Evolutionary conservation across 2,888 invertebrate species (phyloP).

Genomic region (Unio pictorum): DNA sequence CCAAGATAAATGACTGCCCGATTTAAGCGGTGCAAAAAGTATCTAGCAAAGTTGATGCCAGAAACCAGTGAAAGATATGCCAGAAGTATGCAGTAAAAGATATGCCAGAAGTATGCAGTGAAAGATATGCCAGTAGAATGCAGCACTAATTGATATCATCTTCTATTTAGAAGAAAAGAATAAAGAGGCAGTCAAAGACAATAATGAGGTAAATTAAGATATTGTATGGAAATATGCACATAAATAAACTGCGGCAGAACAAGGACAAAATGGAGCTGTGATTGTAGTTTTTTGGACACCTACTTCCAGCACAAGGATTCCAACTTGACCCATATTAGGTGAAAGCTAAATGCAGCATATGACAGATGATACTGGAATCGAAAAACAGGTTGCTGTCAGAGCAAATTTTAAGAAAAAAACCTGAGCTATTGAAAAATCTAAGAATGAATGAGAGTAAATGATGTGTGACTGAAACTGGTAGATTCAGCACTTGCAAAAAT

Average conservation of each 20-base stretch:
- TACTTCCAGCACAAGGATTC: constrained; percentile 16
- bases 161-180: constrained; percentile 26
- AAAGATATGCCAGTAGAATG: neutral
- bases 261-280: constrained; percentile 25
- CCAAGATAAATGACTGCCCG: constrained; percentile 35
- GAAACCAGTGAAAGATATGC: constrained; percentile 30
- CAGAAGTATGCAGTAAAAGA: constrained; percentile 10
- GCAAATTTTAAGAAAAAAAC: constrained; percentile 19
- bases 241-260: constrained; percentile 20
- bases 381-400: constrained; percentile 37
- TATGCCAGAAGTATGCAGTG: too few species aligned
- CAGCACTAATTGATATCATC: constrained; percentile 38
- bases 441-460: constrained; percentile 3
- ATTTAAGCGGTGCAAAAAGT: constrained; percentile 28
- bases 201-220: constrained; percentile 23
- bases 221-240: constrained; percentile 19
- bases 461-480: neutral
- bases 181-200: constrained; percentile 18
- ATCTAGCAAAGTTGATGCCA: constrained; percentile 29
- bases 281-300: constrained; percentile 23
- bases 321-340: constrained; percentile 31
- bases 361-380: constrained; percentile 30
- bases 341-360: constrained; percentile 36
- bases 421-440: constrained; percentile 26
- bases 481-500: constrained; percentile 1